Conservation (phyloP, 1,140 invertebrate species). For the Camponotus floridanus region DNA sequence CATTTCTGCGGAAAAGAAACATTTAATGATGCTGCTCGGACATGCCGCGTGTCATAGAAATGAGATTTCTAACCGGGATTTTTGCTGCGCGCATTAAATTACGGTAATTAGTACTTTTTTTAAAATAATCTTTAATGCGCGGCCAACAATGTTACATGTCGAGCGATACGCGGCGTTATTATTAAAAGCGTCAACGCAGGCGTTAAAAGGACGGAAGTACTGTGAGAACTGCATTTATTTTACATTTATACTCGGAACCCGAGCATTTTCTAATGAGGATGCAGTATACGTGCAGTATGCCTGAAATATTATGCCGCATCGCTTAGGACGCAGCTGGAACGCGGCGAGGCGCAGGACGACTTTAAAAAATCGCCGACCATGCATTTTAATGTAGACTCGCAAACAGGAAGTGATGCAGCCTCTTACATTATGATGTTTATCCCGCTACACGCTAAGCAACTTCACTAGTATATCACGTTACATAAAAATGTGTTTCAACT, state of each 20-base stretch:
- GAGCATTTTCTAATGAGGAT: conserved; percentile 59
- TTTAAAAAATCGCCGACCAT: conserved; percentile 60
- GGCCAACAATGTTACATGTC: not conserved
- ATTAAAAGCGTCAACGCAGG: conserved; percentile 48
- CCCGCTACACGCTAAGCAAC: conserved; percentile 53
- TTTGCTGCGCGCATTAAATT: conserved; percentile 25
- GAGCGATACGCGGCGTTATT: conserved; percentile 34
- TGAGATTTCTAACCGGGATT: conserved; percentile 23
- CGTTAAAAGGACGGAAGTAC: conserved; percentile 15
- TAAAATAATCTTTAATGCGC: conserved; percentile 39
- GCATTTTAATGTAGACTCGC: conserved; percentile 63
- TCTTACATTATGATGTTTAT: conserved; percentile 62
- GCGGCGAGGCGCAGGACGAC: conserved; percentile 37
- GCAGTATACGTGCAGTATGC: conserved; percentile 31
- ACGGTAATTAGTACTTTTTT: conserved; percentile 32
- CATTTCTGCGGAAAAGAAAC: not conserved
- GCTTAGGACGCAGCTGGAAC: conserved; percentile 55
- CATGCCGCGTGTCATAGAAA: conserved; percentile 18
- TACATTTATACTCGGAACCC: conserved; percentile 37
- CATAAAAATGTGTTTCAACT: conserved; percentile 53
- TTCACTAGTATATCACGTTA: conserved; percentile 34
- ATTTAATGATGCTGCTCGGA: not conserved
- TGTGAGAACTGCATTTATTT: conserved; percentile 37
- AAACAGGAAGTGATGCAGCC: conserved; percentile 61
- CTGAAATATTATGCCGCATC: conserved; percentile 56